phyloP scores from a whole-genome alignment of 2,113 vertebrate species.

The Heterotis niloticus region DNA sequence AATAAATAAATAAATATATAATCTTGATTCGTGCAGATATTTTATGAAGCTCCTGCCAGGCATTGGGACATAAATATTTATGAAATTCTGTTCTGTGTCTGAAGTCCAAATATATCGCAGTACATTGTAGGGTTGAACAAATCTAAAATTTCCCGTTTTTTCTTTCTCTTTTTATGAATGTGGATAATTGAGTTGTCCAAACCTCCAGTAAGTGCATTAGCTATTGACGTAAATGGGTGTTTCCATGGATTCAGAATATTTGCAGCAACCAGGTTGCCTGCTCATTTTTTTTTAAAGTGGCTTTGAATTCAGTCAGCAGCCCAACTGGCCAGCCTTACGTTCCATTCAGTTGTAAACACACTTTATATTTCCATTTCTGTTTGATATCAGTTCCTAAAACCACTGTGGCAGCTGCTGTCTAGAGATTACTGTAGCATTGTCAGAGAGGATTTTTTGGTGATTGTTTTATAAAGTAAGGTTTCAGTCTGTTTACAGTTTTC shows the following conservation, averaged over 20 bases:
- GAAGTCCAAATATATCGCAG: not conserved
- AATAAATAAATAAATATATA: not conserved
- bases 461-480: too few species aligned
- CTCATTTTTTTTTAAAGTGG: not conserved
- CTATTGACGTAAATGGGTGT: not conserved
- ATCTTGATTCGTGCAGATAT: not conserved
- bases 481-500: too few species aligned
- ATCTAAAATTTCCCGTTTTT: not conserved
- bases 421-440: too few species aligned
- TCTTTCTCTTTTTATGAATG: constrained; percentile 10
- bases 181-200: constrained; percentile 12
- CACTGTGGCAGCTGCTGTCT: too few species aligned
- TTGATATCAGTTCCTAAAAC: too few species aligned
- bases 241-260: constrained; percentile 27
- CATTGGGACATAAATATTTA: not conserved
- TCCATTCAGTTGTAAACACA: too few species aligned
- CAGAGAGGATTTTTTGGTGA: too few species aligned
- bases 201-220: not conserved
- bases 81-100: not conserved
- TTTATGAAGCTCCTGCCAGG: not conserved
- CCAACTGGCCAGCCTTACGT: not conserved
- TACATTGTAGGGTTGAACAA: not conserved
- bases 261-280: not conserved
- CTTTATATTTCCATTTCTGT: too few species aligned
- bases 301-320: not conserved